phyloP scores from a whole-genome alignment of 2,888 invertebrate species.

The Oxytorus armatus region DNA sequence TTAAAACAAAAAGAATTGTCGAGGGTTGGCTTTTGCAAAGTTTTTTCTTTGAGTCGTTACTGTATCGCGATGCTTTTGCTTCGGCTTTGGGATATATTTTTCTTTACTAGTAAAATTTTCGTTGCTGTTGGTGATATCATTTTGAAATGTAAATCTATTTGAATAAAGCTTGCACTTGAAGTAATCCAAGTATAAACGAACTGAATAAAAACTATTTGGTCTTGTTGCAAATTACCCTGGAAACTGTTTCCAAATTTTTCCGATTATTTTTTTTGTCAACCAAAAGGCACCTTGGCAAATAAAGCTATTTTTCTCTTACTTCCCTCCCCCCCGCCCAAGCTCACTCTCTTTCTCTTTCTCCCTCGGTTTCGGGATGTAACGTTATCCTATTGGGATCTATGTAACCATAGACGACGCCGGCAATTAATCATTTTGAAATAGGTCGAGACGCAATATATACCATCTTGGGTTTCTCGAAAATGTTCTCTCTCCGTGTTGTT shows the following conservation, averaged over 20 bases:
- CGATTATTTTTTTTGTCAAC: too few relatives aligned
- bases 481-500: conserved; percentile 1
- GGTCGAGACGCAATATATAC: conserved; percentile 32
- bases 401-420: conserved; percentile 27
- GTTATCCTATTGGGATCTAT: conserved; percentile 7
- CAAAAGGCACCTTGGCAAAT: too few relatives aligned
- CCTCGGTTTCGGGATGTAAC: conserved; percentile 1
- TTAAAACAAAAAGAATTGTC: conserved; percentile 19
- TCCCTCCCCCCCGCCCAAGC: too few relatives aligned
- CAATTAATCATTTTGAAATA: conserved; percentile 61
- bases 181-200: too few relatives aligned
- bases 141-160: neutral
- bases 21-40: conserved; percentile 18
- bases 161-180: conserved; percentile 8
- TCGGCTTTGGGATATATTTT: conserved; percentile 1
- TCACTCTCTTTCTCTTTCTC: neutral
- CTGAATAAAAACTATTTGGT: too few relatives aligned
- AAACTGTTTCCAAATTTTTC: too few relatives aligned
- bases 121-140: neutral
- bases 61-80: neutral
- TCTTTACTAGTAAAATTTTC: conserved; percentile 1
- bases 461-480: conserved; percentile 18
- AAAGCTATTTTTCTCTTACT: too few relatives aligned
- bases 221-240: too few relatives aligned
- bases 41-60: conserved; percentile 28